These are phyloP conservation scores for Aldabrachelys gigantea DNA, from an alignment of 2,113 vertebrate genomes.

Conservation along the genomic window DNA sequence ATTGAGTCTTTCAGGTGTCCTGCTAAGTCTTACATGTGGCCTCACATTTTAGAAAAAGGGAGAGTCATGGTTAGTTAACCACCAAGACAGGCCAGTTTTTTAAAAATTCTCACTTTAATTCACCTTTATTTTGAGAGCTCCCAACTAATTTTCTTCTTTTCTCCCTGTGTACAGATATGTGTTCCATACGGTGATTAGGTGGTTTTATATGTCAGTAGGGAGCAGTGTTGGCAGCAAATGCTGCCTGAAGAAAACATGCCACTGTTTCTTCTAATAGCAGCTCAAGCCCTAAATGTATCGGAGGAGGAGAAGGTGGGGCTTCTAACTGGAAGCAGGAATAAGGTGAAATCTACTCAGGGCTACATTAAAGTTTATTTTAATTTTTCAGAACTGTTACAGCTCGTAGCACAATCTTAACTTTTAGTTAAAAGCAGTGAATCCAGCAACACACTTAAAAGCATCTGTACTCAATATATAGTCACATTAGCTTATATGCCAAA, in stretches of 20 bases:
- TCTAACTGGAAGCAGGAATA: conserved; percentile 24
- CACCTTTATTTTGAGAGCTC: no score
- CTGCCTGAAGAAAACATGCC: not conserved
- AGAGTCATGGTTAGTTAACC: no score
- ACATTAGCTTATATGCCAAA: not conserved
- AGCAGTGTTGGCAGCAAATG: not conserved
- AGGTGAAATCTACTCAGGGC: not conserved
- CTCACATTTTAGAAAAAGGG: no score
- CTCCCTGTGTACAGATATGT: not conserved
- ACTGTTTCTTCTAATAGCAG: not conserved
- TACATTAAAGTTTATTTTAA: not conserved
- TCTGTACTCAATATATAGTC: not conserved
- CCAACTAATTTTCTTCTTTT: not conserved
- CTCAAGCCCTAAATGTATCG: not conserved
- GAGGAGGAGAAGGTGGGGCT: not conserved
- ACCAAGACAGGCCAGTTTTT: no score
- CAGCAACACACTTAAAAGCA: not conserved
- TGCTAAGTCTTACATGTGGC: no score
- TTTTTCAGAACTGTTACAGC: not conserved
- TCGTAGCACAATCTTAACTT: not conserved
- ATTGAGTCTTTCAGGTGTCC: no score
- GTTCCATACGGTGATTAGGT: not conserved
- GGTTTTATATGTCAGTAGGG: not conserved
- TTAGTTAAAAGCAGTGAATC: not conserved
- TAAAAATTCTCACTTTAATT: no score